Evolutionary conservation across 2,113 vertebrate species (phyloP).

Genomic region (Noctilio leporinus): DNA sequence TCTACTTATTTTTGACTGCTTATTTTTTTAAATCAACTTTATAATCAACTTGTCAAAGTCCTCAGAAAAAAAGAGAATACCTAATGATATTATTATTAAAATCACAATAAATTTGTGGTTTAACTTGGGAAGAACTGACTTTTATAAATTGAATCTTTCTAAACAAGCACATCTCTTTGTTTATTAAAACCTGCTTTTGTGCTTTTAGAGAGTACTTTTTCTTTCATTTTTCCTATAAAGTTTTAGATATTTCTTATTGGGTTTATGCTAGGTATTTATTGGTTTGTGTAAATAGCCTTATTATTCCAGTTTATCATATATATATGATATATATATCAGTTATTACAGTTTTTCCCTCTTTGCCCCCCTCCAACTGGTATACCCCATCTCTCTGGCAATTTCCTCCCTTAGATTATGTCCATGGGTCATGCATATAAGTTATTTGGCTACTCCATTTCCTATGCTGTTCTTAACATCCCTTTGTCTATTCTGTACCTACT

Average conservation of each 20-base stretch:
- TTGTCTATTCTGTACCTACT: too few species aligned
- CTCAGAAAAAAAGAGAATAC: not conserved
- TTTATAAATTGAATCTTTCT: not conserved
- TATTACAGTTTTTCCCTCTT: too few species aligned
- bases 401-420: too few species aligned
- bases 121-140: not conserved
- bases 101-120: not conserved
- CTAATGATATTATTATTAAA: slow-evolving; percentile 9
- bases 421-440: too few species aligned
- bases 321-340: too few species aligned
- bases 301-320: not conserved
- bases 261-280: not conserved
- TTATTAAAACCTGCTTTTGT: not conserved
- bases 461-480: too few species aligned
- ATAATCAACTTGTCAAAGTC: slow-evolving; percentile 5
- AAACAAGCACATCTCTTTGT: not conserved
- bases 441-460: too few species aligned
- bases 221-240: not conserved
- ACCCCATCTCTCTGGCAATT: too few species aligned
- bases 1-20: not conserved
- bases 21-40: slow-evolving; percentile 39
- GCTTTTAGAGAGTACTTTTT: not conserved
- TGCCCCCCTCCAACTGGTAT: too few species aligned
- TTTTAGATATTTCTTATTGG: slow-evolving; percentile 14
- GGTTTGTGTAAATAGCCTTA: not conserved